Conservation (phyloP, 2,797 vertebrate species). For the Halcyon smyrnensis region DNA sequence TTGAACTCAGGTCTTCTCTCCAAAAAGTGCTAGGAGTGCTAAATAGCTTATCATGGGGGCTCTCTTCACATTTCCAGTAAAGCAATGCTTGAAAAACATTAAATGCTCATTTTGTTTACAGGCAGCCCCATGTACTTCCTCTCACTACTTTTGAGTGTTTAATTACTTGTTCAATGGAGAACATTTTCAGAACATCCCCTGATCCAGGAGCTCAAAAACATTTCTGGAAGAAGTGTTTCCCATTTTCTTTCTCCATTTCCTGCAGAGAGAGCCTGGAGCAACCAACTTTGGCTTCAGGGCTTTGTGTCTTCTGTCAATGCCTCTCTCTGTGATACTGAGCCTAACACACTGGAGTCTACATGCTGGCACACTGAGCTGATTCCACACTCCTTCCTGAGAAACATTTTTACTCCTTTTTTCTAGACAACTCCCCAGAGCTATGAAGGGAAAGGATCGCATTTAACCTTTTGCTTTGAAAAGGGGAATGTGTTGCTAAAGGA, state of each 20-base stretch:
- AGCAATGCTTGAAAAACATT: neutral
- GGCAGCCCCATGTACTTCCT: neutral
- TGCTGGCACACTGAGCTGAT: neutral
- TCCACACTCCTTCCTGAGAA: neutral
- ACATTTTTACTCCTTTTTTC: neutral
- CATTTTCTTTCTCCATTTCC: neutral
- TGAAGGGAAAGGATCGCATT: neutral
- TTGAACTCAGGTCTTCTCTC: neutral
- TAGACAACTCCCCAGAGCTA: neutral
- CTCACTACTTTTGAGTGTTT: neutral
- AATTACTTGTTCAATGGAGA: neutral
- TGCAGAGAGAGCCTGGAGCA: neutral
- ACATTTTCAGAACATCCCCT: neutral
- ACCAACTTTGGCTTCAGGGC: neutral
- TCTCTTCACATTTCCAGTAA: neutral
- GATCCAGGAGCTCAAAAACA: neutral
- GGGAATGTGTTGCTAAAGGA: neutral
- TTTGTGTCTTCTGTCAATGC: fast-evolving
- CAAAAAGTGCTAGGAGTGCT: neutral
- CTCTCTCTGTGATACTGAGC: fast-evolving
- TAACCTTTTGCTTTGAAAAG: neutral
- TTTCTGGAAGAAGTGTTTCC: neutral
- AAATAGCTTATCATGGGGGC: neutral
- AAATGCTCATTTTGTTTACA: neutral
- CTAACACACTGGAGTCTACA: neutral